Evolutionary conservation across 2,888 invertebrate species (phyloP), one percentile per base, ranked within the genome.

Genomic region (Pheosia gnoma): DNA sequence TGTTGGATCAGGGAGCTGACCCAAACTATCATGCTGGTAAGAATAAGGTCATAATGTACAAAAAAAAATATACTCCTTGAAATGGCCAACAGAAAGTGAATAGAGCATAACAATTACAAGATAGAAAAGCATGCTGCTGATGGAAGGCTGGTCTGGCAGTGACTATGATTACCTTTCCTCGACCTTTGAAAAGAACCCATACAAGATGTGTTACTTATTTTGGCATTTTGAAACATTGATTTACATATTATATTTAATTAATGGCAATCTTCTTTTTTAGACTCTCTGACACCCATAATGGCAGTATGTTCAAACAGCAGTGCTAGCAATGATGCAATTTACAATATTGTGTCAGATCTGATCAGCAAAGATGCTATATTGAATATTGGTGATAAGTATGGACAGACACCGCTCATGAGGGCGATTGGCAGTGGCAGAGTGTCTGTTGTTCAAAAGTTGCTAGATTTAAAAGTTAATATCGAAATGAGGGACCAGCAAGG

Each of bases 211-310:
- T 8, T 7, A 10, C 43, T 43, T 5, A 41, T 6, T 41, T 41
- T 41, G 8, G 7, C 6, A 41, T 41, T 25, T 25, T 25, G 25
- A 25, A 25, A 25, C 25, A 25, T 25, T 25, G 25, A 25, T 25
- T 25, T 25, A 25, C 41, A 41, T 7, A 41, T 41, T 41, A 41
- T 43, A 8, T 10, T 8, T 9, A 43, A 8, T 43, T 43, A 9
- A 43, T 10, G 8, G 9, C 9, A n/a, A 51, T 5, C 11, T 11
- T 38, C 4, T 41, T 36, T 86, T 90, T 51, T 84, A 96, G 96
- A 95, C 85, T 94, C 94, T n/a, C 91, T 92, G 59, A 95, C 95
- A 51, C 94, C 95, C 38, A 81, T 96, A 59, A 95, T 96, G 95
- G 94, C 94, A 66, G 93, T 94, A 41, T 95, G 95, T 75, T 91